Evolutionary conservation across 2,113 vertebrate genomes (phyloP), one percentile per base, ranked within the genome.

Genomic region (Hippocampus abdominalis): DNA sequence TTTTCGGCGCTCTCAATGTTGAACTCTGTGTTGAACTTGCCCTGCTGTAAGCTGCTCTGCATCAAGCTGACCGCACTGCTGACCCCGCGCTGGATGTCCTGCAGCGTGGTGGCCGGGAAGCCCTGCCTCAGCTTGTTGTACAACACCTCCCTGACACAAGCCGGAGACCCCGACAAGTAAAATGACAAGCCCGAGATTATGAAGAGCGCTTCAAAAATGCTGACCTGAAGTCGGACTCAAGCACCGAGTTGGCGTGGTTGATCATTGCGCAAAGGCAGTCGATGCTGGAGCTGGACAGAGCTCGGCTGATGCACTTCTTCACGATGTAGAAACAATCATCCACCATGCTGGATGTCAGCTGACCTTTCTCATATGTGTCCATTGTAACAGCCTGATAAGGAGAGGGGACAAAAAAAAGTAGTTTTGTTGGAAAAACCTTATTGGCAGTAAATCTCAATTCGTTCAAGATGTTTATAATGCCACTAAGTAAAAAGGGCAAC

Each of bases 241-340:
- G 92, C 79, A 94, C 92, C 0, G 94, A 96, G 86, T 95, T 97
- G 13, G 97, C 93, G 15, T 97, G 96, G 88, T 99, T 99, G 89
- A 99, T 99, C 97, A 99, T 99, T 32, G 97, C 97, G 32, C 97
- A 99, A 69, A 98, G 95, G 44, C 97, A 99, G 88, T 99, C 97
- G 0, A 96, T 98, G 90, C 90, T 98, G 86, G 95, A 96, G 89
- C 97, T 99, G 71, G 97, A 96, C 36, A 99, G 89, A 21, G 97
- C 95, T 27, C 97, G 88, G 23, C 97, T 95, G 66, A 99, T 97
- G 89, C 96, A 99, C 83, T 99, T 99, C 91, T 99, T 99, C 71
- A 98, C 95, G 1, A 99, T 99, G 74, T 98, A 99, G 88, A 99
- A 99, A 72, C 96, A 96, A 0, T 99, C 97, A 1, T 99, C 97